phyloP scores from a whole-genome alignment of 2,113 vertebrate genomes.

The Lanius ludovicianus region DNA sequence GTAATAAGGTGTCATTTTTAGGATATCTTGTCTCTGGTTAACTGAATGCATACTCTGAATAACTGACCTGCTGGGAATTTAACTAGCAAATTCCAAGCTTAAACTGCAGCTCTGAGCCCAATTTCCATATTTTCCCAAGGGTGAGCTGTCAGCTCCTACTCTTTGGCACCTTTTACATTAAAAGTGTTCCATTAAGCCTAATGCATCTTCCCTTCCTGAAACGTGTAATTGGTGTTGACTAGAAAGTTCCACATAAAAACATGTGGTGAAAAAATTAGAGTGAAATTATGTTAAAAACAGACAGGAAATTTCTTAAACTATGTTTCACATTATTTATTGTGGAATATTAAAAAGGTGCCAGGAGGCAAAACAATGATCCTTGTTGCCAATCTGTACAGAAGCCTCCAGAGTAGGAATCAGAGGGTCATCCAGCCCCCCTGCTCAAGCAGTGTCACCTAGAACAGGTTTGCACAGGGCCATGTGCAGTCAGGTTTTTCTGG shows the following conservation, averaged over 20 bases:
- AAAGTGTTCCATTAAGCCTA: background rate
- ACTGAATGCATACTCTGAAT: background rate
- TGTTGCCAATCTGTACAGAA: background rate
- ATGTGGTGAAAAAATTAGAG: background rate
- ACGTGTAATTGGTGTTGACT: background rate
- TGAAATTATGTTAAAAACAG: background rate
- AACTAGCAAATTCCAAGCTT: constrained; percentile 26
- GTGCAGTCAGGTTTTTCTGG: background rate
- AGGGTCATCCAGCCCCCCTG: accelerated
- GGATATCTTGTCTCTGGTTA: constrained; percentile 1
- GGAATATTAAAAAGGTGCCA: background rate
- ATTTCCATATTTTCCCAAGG: constrained; percentile 42
- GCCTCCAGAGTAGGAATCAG: background rate
- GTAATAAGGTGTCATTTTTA: constrained; percentile 26
- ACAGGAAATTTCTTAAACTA: background rate
- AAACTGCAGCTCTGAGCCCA: background rate
- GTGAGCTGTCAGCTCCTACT: constrained; percentile 18
- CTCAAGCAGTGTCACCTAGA: background rate
- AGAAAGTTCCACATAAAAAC: background rate
- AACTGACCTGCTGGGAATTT: constrained; percentile 41
- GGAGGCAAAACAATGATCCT: background rate
- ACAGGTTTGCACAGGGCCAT: background rate
- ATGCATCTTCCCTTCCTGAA: constrained; percentile 3
- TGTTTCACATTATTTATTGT: background rate
- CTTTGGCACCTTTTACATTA: background rate